Evolutionary conservation across 2,113 vertebrate genomes (phyloP).

Genomic region (Turnix velox): DNA sequence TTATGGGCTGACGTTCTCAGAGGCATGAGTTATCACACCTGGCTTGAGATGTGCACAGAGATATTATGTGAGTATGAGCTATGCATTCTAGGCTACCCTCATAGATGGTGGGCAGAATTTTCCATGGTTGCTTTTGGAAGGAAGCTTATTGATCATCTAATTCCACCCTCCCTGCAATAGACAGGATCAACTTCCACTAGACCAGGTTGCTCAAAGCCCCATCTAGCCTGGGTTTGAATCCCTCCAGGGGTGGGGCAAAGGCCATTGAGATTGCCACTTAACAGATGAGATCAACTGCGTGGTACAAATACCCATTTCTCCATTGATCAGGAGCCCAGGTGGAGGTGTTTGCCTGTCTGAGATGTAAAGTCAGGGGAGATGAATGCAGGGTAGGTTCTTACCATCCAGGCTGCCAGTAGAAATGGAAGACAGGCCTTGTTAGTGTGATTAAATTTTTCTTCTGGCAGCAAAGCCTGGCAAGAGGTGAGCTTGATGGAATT

Average conservation of each 20-base stretch:
- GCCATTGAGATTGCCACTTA: not conserved
- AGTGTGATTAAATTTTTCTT: not conserved
- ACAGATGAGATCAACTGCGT: fast-evolving
- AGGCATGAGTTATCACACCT: not conserved
- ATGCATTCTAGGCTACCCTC: not conserved
- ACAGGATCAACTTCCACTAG: not conserved
- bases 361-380: not conserved
- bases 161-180: not conserved
- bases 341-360: not conserved
- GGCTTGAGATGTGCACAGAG: fast-evolving
- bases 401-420: not conserved
- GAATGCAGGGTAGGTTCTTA: not conserved
- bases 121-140: not conserved
- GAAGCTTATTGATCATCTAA: not conserved
- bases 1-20: not conserved
- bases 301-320: not conserved
- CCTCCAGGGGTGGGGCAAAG: not conserved
- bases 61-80: fast-evolving
- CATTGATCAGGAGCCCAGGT: not conserved
- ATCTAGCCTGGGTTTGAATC: not conserved
- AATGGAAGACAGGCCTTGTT: not conserved
- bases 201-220: not conserved
- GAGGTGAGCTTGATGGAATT: not conserved
- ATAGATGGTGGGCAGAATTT: not conserved
- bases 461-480: not conserved